Evolutionary conservation across 2,888 invertebrate genomes (phyloP).

Genomic region (Drosophila lacicola): DNA sequence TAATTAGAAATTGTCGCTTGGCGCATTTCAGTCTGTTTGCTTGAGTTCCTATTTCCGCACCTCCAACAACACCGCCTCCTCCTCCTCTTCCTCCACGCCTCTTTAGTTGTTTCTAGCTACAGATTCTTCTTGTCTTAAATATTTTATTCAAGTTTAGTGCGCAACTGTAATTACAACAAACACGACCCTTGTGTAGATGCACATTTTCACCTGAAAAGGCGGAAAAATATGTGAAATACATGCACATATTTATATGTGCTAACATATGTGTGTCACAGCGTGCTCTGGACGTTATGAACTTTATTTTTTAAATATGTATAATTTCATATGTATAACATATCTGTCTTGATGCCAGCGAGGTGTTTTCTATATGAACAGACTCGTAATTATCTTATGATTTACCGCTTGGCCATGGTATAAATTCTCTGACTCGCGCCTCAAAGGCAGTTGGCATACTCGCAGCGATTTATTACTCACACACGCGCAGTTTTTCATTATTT

Average conservation of each 20-base stretch:
- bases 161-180: constrained; percentile 41
- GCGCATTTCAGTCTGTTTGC: constrained; percentile 76
- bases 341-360: not conserved
- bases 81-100: not conserved
- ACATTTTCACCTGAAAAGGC: not conserved
- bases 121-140: constrained; percentile 50
- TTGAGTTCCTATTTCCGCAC: constrained; percentile 38
- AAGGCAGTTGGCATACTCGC: not conserved
- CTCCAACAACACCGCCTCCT: not conserved
- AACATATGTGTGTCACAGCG: not conserved
- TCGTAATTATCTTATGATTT: constrained; percentile 82
- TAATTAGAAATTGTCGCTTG: constrained; percentile 82
- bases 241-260: not conserved
- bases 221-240: not conserved
- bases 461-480: constrained; percentile 27
- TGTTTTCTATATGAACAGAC: constrained; percentile 16
- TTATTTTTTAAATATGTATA: not conserved
- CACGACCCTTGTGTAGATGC: not conserved
- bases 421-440: constrained; percentile 43
- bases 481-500: constrained; percentile 55
- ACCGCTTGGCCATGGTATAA: constrained; percentile 74
- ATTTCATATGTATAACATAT: not conserved
- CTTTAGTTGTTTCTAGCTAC: constrained; percentile 24
- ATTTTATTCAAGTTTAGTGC: constrained; percentile 49
- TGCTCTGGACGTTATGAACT: not conserved